A percentile compares a stretch with the other conserved stretches of the same genome.
phyloP scores from a whole-genome alignment of 2,797 vertebrate species.

The Monodelphis domestica region DNA sequence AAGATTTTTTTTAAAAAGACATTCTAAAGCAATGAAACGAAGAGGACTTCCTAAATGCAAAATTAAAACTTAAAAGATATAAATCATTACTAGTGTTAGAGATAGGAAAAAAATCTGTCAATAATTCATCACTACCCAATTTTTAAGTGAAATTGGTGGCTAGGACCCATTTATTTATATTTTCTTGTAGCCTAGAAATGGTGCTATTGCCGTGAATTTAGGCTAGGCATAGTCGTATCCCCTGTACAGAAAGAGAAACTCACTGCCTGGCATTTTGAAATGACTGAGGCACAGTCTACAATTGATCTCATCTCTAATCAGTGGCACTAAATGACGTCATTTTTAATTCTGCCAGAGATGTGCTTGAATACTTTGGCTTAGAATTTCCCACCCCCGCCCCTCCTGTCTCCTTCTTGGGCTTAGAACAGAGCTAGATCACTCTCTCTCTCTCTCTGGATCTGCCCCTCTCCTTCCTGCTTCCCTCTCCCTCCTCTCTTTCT shows the following conservation, averaged over 20 bases:
- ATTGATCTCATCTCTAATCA: too few relatives aligned
- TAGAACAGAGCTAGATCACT: background rate
- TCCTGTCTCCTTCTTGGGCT: too few relatives aligned
- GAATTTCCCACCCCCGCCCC: too few relatives aligned
- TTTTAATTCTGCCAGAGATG: background rate
- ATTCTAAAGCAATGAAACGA: background rate
- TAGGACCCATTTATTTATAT: background rate
- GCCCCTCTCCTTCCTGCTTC: background rate
- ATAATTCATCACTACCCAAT: background rate
- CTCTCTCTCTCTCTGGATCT: too few relatives aligned
- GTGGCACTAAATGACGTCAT: background rate
- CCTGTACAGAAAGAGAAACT: too few relatives aligned
- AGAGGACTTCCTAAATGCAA: background rate
- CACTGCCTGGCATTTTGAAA: background rate
- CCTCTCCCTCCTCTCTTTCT: too few relatives aligned
- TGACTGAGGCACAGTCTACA: background rate
- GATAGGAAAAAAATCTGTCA: background rate
- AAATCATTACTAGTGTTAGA: too few relatives aligned
- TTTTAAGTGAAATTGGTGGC: too few relatives aligned
- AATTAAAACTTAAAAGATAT: background rate
- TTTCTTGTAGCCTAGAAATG: background rate
- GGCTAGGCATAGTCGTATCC: too few relatives aligned
- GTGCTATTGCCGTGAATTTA: background rate
- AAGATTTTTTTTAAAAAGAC: background rate
- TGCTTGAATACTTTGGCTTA: background rate